Conservation (phyloP, 1,140 invertebrate genomes). For the Drosophila tropicalis region DNA sequence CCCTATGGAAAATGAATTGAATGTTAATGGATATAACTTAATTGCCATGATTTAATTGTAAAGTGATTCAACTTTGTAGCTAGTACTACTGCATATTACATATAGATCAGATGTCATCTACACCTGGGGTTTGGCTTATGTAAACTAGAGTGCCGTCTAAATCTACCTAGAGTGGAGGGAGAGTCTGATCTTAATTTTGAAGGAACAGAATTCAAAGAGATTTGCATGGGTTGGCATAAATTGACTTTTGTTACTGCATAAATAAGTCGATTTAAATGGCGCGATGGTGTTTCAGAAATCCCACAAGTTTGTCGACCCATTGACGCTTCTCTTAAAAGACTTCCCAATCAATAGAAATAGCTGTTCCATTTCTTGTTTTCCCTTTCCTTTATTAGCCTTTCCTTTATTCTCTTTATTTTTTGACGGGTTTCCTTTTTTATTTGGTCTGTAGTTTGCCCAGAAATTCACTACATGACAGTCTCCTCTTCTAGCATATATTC, state of each 20-base stretch:
- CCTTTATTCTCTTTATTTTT: too few species aligned
- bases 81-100: background rate
- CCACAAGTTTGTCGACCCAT: constrained; percentile 13
- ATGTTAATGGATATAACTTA: constrained; percentile 65
- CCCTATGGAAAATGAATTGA: constrained; percentile 53
- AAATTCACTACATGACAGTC: constrained; percentile 62
- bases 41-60: constrained; percentile 53
- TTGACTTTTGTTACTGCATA: constrained; percentile 9
- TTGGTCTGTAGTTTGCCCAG: background rate
- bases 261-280: background rate
- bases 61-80: constrained; percentile 37
- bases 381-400: background rate
- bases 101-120: constrained; percentile 45
- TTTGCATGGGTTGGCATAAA: constrained; percentile 21
- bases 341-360: constrained; percentile 25
- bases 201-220: constrained; percentile 14
- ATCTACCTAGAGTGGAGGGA: constrained; percentile 22
- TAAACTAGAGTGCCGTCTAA: constrained; percentile 21
- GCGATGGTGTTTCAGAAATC: constrained; percentile 8
- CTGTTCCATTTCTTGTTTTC: constrained; percentile 1
- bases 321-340: constrained; percentile 24
- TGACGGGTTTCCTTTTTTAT: too few species aligned
- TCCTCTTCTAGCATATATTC: constrained; percentile 74
- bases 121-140: constrained; percentile 48
- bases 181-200: constrained; percentile 23